A percentile compares a stretch with the other conserved stretches of the same genome.
These are phyloP conservation scores for Trachelus tabidus DNA, from an alignment of 2,888 invertebrate genomes.

Conservation along the genomic window DNA sequence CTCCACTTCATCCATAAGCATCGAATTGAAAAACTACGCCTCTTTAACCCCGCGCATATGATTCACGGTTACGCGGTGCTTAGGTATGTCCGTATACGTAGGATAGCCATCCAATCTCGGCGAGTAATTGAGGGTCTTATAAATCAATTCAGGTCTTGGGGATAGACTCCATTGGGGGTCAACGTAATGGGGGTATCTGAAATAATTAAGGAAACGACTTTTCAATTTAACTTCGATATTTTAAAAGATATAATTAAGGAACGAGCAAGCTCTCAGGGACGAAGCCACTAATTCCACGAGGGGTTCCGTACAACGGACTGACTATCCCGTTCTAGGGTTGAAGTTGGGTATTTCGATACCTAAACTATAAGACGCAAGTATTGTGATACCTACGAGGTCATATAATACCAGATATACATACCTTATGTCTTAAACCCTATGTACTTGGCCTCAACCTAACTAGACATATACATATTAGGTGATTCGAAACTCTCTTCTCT, in stretches of 20 bases:
- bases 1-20: slow-evolving; percentile 2
- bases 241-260: slow-evolving; percentile 62
- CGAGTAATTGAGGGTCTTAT: slow-evolving; percentile 52
- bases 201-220: slow-evolving; percentile 59
- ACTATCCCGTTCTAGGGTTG: slow-evolving; percentile 9
- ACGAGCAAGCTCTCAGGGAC: slow-evolving; percentile 42
- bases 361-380: background rate
- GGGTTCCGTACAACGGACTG: slow-evolving; percentile 16
- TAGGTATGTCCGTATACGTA: background rate
- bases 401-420: background rate
- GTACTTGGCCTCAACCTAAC: background rate
- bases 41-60: slow-evolving; percentile 52
- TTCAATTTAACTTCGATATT: slow-evolving; percentile 62
- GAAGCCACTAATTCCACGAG: slow-evolving; percentile 51
- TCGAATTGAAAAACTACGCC: slow-evolving; percentile 34
- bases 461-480: background rate
- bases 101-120: slow-evolving; percentile 6
- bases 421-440: background rate
- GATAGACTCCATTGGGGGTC: background rate
- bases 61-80: slow-evolving; percentile 42
- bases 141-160: slow-evolving; percentile 45
- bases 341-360: slow-evolving; percentile 7
- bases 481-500: background rate
- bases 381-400: background rate
- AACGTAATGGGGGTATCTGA: slow-evolving; percentile 40